Evolutionary conservation across 2,797 vertebrate species (phyloP).

Genomic region (Trematomus bernacchii): DNA sequence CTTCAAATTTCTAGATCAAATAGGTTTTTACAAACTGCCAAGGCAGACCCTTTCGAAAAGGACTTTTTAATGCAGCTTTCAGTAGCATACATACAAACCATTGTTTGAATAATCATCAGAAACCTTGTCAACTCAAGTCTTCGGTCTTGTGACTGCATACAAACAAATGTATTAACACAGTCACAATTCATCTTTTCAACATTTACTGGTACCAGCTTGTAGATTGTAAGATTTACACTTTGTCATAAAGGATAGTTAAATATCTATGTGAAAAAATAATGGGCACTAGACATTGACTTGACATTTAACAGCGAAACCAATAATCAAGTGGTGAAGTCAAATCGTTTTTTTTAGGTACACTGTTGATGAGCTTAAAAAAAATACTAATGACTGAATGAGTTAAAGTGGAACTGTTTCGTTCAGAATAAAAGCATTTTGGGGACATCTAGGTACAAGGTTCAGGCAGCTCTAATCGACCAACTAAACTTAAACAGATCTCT

Average conservation of each 20-base stretch:
- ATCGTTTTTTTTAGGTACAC: not conserved
- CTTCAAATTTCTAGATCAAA: not conserved
- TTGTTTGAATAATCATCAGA: constrained; percentile 5
- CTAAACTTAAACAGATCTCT: not conserved
- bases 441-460: too few relatives aligned
- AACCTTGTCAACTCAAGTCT: not conserved
- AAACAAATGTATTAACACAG: not conserved
- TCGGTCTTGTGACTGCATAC: not conserved
- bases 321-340: not conserved
- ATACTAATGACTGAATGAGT: not conserved
- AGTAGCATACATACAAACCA: not conserved
- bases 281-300: too few relatives aligned
- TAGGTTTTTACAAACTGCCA: not conserved
- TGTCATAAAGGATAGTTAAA: not conserved
- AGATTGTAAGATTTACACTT: too few relatives aligned
- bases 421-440: too few relatives aligned
- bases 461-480: too few relatives aligned
- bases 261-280: not conserved
- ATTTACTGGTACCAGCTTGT: not conserved
- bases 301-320: not conserved
- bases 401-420: not conserved
- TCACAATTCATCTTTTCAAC: too few relatives aligned
- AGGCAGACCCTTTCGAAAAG: not conserved
- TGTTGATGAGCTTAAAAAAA: not conserved
- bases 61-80: not conserved